Base-by-base conservation (phyloP, 2,797 vertebrate species). In the Micrastur ruficollis region DNA sequence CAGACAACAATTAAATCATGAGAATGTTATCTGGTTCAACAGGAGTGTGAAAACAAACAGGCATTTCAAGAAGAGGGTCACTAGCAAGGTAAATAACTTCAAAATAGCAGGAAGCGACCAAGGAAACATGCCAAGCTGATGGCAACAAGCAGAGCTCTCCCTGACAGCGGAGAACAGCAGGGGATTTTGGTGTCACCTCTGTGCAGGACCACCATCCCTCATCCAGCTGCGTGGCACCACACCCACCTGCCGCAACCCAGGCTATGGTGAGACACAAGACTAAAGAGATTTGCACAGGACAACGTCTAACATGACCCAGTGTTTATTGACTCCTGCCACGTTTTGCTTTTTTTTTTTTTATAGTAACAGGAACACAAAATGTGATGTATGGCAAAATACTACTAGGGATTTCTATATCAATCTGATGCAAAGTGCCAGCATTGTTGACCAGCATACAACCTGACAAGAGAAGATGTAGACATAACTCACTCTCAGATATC, bases 401-500 rank as follows among this genome's bases (percentile, higher is more conserved):
- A 79, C 38, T 29, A 78, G 18, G 36, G 50, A 73, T 75, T 91
- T 96, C 61, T 91, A 15, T 47, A 80, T 23, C 53, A 63, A 78
- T 88, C 85, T 13, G 46, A 91, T 83, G 92, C 88, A 84, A 93
- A 86, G 65, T 97, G 95, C 97, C 98, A 98, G 98, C 97, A 96
- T 97, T 98, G 98, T 97, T 98, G 98, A 98, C 98, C 98, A 96
- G 98, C 98, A 98, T 97, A 97, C 98, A 98, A 97, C 95, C 97
- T 97, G 98, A 97, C 96, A 97, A 91, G 91, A 96, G 88, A 94
- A 94, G 83, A 78, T 92, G 87, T 78, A 86, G 46, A 55, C 55
- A 82, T 90, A 95, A 97, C 55, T 75, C 78, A 53, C 53, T 84
- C 94, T 95, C 92, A 95, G 52, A 96, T 92, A 96, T 82, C 82